Base-by-base conservation (phyloP, 2,797 vertebrate genomes). In the Alcedo atthis region DNA sequence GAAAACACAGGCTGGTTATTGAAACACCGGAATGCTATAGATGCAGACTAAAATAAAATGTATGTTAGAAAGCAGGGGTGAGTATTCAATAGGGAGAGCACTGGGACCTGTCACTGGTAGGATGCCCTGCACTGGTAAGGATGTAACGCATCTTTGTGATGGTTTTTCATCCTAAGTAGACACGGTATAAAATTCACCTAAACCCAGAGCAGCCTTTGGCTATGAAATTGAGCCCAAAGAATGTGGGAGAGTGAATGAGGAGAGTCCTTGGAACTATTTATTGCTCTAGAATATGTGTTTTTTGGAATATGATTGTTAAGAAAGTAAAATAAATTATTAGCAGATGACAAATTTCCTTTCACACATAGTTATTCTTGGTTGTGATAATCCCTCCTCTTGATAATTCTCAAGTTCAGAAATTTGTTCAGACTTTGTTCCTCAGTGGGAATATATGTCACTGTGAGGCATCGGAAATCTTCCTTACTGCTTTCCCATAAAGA, bases 261-360 rank as follows among this genome's bases (percentile, higher is more conserved):
- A 74, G 40, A 77, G 45, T 32, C 55, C 49, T 90, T 79, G 67
- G 57, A 77, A 37, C 40, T 87, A 28, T 90, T 90, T 82, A 73
- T 61, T 77, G 32, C 87, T 70, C 45, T 46, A 40, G 63, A 87
- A 73, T 80, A 73, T 35, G 58, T 69, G 76, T 35, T 92, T 92
- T 87, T 70, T 66, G 66, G 55, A 80, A 81, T 46, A 68, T 42
- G 32, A 54, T 77, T 76, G 55, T 69, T 42, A 85, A 49, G 32
- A 77, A 87, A 32, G 22, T 57, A 58, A 59, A 73, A 91, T 81
- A 79, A 84, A 79, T 87, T 85, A 85, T 89, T 85, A 75, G n/a
- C 18, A 87, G 83, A 32, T 19, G 26, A 51, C 69, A 73, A 90
- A 92, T 90, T 81, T 64, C 63, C 46, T 87, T 70, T 55, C 46